phyloP scores from a whole-genome alignment of 2,888 invertebrate species.

The Campoletis raptor region DNA sequence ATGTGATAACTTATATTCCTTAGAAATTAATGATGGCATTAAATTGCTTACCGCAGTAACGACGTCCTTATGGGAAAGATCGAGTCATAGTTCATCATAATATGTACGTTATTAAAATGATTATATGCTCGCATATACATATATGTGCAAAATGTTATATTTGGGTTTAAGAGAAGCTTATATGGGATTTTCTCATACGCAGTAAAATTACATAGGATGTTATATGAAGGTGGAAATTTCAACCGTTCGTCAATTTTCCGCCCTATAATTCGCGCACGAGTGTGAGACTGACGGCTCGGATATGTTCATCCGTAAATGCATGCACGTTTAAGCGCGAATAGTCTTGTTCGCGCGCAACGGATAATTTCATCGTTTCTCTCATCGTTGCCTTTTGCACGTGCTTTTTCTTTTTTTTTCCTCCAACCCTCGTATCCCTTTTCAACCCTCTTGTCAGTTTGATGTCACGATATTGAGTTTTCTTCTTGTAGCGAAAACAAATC shows the following conservation, averaged over 20 bases:
- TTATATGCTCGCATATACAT: background rate
- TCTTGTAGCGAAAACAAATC: conserved; percentile 45
- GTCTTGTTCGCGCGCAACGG: background rate
- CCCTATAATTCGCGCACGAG: conserved; percentile 44
- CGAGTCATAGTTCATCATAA: conserved; percentile 6
- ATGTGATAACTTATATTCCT: too few species aligned
- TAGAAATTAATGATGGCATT: too few species aligned
- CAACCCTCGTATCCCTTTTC: conserved; percentile 8
- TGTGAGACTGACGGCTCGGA: background rate
- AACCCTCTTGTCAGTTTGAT: conserved; percentile 29
- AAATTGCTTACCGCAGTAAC: background rate
- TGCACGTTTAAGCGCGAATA: conserved; percentile 4
- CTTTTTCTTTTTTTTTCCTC: background rate
- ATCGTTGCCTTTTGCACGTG: background rate
- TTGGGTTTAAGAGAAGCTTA: conserved; percentile 18
- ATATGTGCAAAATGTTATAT: background rate
- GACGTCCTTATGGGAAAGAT: background rate
- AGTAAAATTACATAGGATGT: background rate
- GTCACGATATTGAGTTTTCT: conserved; percentile 44
- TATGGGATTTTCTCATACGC: conserved; percentile 15
- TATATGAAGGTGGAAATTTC: conserved; percentile 41
- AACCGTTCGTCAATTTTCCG: conserved; percentile 60
- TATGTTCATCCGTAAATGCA: conserved; percentile 13
- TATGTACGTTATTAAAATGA: background rate
- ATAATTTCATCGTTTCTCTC: conserved; percentile 39